Evolutionary conservation across 2,797 vertebrate species (phyloP).

Genomic region (Gymnocypris eckloni): DNA sequence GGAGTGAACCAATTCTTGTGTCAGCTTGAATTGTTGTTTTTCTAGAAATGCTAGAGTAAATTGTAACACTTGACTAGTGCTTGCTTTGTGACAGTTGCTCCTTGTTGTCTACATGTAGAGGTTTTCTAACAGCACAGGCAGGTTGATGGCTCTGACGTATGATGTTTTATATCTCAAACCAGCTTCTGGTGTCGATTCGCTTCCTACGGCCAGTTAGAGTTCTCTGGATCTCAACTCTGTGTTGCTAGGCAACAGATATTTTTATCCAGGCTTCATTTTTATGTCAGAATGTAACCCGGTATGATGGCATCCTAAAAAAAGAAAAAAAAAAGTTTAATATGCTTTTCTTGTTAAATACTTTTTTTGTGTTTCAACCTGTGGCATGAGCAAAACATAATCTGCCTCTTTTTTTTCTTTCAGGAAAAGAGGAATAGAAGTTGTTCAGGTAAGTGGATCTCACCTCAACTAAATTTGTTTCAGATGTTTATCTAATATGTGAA

Average conservation of each 20-base stretch:
- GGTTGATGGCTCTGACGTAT: neutral
- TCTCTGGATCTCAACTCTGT: conserved; percentile 49
- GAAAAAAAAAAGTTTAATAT: neutral
- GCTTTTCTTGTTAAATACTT: neutral
- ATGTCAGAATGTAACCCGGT: conserved; percentile 20
- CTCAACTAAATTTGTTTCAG: neutral
- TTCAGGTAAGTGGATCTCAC: conserved; percentile 86
- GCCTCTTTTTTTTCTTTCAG: conserved; percentile 74
- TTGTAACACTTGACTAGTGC: neutral
- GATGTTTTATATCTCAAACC: neutral
- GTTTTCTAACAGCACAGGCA: neutral
- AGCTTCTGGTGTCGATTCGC: neutral
- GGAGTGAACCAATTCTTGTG: neutral
- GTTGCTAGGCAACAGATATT: conserved; percentile 69
- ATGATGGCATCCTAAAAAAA: neutral
- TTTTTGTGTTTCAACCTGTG: too few relatives aligned
- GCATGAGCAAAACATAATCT: neutral
- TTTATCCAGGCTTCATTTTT: conserved; percentile 36
- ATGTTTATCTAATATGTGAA: neutral
- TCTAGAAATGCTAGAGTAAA: neutral
- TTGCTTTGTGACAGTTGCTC: neutral
- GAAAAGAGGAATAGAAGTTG: conserved; percentile 97
- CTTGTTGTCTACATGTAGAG: neutral
- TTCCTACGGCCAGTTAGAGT: conserved; percentile 44
- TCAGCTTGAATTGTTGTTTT: neutral